Conservation (phyloP, 2,113 vertebrate genomes). For the Psilopsiagon aurifrons region DNA sequence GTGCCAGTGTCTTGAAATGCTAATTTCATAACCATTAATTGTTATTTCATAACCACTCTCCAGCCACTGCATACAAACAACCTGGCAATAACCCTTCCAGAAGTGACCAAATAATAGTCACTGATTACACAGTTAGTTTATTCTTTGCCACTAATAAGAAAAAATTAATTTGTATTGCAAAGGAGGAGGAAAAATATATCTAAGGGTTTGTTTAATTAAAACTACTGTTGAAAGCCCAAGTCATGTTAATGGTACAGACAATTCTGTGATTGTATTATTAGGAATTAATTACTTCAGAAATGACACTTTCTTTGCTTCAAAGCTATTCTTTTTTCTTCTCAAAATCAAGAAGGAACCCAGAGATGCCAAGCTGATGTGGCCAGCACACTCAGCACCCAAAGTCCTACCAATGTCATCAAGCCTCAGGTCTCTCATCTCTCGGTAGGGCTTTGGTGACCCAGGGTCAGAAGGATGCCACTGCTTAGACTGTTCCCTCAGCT, state of each 20-base stretch:
- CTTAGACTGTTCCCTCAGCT: background rate
- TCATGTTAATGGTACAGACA: conserved; percentile 58
- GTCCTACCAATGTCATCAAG: background rate
- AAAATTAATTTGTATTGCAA: conserved; percentile 9
- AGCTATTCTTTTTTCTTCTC: background rate
- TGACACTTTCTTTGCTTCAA: background rate
- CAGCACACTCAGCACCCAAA: background rate
- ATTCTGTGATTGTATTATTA: conserved; percentile 47
- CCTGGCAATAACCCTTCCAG: background rate
- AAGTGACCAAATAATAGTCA: background rate
- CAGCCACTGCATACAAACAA: background rate
- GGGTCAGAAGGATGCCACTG: background rate
- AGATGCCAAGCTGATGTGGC: background rate
- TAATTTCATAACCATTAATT: background rate
- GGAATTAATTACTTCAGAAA: conserved; percentile 55
- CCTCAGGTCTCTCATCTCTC: background rate
- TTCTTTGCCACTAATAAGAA: conserved; percentile 24
- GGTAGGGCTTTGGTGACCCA: background rate
- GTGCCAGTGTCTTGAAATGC: background rate
- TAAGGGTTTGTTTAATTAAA: conserved; percentile 65
- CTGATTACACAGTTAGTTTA: conserved; percentile 35
- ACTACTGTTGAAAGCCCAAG: conserved; percentile 37
- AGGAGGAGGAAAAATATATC: background rate
- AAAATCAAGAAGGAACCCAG: background rate
- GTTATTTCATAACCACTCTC: background rate